Evolutionary conservation across 2,113 vertebrate genomes (phyloP), one percentile per base, ranked within the genome.

Genomic region (Excalfactoria chinensis): DNA sequence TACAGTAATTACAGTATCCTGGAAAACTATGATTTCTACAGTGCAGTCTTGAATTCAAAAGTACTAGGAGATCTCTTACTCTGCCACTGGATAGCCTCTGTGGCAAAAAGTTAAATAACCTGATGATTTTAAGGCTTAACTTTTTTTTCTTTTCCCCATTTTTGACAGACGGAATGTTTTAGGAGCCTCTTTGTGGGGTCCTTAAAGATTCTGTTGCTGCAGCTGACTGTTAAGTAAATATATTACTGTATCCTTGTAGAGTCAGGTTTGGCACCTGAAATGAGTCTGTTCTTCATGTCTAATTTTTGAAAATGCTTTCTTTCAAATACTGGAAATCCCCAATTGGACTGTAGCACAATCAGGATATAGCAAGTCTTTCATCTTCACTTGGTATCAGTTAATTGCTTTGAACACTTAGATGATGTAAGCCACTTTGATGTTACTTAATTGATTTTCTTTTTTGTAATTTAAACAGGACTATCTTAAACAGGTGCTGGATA

Each of bases 401-500:
- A 91, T 79, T 77, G 37, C 62, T 84, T 82, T 88, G 82, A 95
- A 90, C 87, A 53, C 72, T 87, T 90, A 67, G 56, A 67, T 85
- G 59, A 79, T 87, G 30, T 90, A 91, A 92, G 43, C 56, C 62
- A 74, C 87, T 95, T 93, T 83, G 59, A 87, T 95, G 68, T 86
- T 90, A 91, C 70, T 82, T 86, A 96, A 84, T 88, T 15, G 1
- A 64, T 79, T 41, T 74, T 82, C 74, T 96, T 94, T 96, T 96
- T 71, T 77, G 28, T 32, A 66, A 93, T 96, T 93, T 86, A 93
- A 98, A 96, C 97, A 99, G 99, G 99, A 99, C 97, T 99, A 99
- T 97, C 98, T 99, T 98, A 99, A 99, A 97, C 99, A 99, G 98
- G 99, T 99, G 98, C 98, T 99, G 98, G 99, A 99, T 97, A 99